Conservation (phyloP, 2,113 vertebrate species). For the Phylloscopus trochiloides region DNA sequence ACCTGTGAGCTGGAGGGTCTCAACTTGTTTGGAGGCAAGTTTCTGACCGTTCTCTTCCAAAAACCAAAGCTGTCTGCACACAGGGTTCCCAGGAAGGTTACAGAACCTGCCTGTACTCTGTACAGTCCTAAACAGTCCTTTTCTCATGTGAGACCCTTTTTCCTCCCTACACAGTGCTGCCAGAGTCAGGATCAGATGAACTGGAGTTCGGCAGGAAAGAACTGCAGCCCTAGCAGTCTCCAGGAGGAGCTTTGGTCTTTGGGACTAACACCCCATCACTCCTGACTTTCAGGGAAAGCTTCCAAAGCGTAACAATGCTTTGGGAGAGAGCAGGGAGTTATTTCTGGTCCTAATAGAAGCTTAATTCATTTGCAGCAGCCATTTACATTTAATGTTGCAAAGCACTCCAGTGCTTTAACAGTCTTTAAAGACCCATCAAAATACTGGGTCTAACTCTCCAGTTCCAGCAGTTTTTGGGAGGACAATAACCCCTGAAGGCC, state of each 20-base stretch:
- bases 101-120: neutral
- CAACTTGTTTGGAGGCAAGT: neutral
- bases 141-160: neutral
- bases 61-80: neutral
- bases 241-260: slow-evolving; percentile 9
- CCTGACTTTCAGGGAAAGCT: neutral
- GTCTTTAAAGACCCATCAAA: neutral
- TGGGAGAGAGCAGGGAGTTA: neutral
- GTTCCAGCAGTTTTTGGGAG: neutral
- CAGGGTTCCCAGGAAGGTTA: neutral
- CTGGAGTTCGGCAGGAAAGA: neutral
- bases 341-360: neutral
- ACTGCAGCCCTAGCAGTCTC: neutral
- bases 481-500: neutral
- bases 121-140: neutral
- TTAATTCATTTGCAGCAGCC: neutral
- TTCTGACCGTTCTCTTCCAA: neutral
- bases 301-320: neutral
- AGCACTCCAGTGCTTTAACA: neutral
- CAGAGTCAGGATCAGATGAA: neutral
- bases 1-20: neutral
- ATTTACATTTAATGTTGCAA: neutral
- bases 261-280: neutral
- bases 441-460: neutral
- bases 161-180: neutral